Evolutionary conservation across 2,888 invertebrate genomes (phyloP), one percentile per base, ranked within the genome.

Genomic region (Neoitamus cyanurus): DNA sequence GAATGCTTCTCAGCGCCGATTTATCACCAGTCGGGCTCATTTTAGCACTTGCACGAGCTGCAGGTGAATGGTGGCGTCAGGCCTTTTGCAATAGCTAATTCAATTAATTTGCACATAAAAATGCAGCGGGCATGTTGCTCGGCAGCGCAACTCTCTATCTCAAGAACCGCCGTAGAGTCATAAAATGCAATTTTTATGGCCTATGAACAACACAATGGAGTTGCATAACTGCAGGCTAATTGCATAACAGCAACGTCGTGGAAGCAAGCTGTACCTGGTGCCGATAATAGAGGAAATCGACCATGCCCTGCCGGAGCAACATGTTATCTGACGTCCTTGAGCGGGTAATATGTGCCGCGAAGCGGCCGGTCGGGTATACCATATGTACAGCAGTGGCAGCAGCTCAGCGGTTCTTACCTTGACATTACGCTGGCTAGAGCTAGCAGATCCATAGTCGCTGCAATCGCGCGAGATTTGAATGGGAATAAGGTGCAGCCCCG

Each of bases 141-240:
- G 36, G 25, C 69, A 69, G 36, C 36, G 48, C 25, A 15, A 36
- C 28, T 48, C 48, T 3, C 58, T 20, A 69, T 82, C 69, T 13
- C 69, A 82, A 68, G 82, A 28, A 69, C 82, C 36, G 82, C 69
- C 37, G 42, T n/a, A 28, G 69, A 46, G 69, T 69, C 82, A 9
- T 82, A 82, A 82, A 82, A 69, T 82, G 82, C 82, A 82, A 82
- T 82, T 69, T 80, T 82, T 82, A 82, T 69, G 37, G 82, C 82
- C 69, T 82, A 82, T 82, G 82, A 82, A 13, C 82, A 82, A 37
- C 37, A 82, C 82, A 82, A 82, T 82, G 82, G 82, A 68, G 82
- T 82, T 82, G 82, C 82, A 82, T 82, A 82, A 82, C 82, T 69
- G 82, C 69, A 68, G 82, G 82, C 82, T 82, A 82, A 82, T 82